Evolutionary conservation across 1,140 invertebrate genomes (phyloP).

Genomic region (Gyrodactylus salaris): DNA sequence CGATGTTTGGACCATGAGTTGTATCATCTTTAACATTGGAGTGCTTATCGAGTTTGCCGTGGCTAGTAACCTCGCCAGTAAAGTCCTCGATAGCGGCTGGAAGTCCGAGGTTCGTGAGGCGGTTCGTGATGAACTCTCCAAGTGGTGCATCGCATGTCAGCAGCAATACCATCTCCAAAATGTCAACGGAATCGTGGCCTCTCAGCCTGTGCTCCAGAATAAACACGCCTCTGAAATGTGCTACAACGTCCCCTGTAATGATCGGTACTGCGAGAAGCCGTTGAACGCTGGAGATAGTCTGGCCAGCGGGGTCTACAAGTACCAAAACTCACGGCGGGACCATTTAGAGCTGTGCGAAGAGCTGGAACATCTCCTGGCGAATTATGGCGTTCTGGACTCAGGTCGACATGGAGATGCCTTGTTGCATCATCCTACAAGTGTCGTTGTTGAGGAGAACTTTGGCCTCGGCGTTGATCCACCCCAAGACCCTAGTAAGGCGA

Average conservation of each 20-base stretch:
- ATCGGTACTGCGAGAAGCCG: neutral
- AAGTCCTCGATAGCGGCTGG: neutral
- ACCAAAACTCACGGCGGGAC: neutral
- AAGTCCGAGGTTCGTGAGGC: neutral
- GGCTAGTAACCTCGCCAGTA: conserved; percentile 10
- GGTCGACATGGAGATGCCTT: neutral
- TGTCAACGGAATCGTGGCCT: too few species aligned
- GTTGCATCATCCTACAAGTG: neutral
- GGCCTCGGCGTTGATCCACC: neutral
- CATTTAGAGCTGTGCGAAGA: neutral
- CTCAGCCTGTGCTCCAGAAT: too few species aligned
- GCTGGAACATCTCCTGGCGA: neutral
- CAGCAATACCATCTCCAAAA: neutral
- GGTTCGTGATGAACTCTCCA: conserved; percentile 2
- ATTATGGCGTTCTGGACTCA: neutral
- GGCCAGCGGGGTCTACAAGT: too few species aligned
- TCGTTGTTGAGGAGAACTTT: neutral
- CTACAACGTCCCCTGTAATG: neutral
- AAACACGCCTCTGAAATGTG: neutral
- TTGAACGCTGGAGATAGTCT: neutral
- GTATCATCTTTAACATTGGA: conserved; percentile 16
- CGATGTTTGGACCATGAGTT: conserved; percentile 35
- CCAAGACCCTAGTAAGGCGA: neutral
- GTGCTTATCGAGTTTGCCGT: conserved; percentile 17
- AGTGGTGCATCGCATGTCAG: neutral